phyloP scores from a whole-genome alignment of 2,888 invertebrate genomes.

The Drosophila yooni region DNA sequence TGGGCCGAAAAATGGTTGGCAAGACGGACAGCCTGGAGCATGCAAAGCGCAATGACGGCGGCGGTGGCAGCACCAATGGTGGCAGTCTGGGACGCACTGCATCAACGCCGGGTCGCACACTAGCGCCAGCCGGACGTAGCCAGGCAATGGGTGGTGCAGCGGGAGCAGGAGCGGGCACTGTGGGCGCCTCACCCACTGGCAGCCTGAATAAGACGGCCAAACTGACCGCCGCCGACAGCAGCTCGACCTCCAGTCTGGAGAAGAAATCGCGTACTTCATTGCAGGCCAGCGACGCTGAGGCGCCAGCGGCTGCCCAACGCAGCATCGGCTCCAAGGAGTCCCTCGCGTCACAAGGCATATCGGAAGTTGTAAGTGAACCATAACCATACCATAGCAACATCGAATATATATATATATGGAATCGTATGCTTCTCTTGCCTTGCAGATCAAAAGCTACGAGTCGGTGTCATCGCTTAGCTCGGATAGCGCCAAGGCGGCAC shows the following conservation, averaged over 20 bases:
- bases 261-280: conserved; percentile 80
- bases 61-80: conserved; percentile 26
- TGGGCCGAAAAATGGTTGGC: conserved; percentile 83
- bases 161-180: conserved; percentile 15
- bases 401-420: not conserved
- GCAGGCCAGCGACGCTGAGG: conserved; percentile 75
- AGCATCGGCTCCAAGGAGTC: conserved; percentile 85
- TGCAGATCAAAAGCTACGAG: conserved; percentile 88
- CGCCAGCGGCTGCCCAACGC: conserved; percentile 57
- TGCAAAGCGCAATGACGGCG: conserved; percentile 76
- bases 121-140: conserved; percentile 60
- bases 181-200: conserved; percentile 84
- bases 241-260: conserved; percentile 82
- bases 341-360: conserved; percentile 85
- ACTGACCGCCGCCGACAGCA: conserved; percentile 78
- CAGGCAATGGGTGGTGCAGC: not conserved
- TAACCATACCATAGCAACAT: not conserved
- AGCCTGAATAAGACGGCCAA: conserved; percentile 81
- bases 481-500: conserved; percentile 86
- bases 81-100: conserved; percentile 84
- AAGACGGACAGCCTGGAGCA: conserved; percentile 85
- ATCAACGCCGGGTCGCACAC: conserved; percentile 64
- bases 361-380: conserved; percentile 76
- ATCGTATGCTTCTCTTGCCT: not conserved
- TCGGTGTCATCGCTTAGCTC: conserved; percentile 88